Percentiles rank a stretch among this genome's conserved stretches.
These are phyloP conservation scores for honey bee (Apis mellifera) DNA, from an alignment of 1,140 invertebrate species.

Conservation along the genomic window DNA sequence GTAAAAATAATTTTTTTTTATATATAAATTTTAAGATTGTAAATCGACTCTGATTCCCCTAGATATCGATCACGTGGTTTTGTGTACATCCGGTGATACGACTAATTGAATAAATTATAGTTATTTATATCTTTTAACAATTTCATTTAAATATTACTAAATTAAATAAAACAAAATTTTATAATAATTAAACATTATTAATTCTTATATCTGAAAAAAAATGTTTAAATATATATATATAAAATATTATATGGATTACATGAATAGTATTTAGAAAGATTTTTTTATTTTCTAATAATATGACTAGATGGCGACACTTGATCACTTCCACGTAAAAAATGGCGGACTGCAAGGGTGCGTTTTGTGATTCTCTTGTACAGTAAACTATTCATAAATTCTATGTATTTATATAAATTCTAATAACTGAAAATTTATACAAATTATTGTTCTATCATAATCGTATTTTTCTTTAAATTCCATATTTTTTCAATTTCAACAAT, in stretches of 20 bases:
- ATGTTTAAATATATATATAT: not conserved
- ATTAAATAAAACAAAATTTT: not conserved
- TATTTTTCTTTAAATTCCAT: not conserved
- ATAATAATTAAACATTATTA: not conserved
- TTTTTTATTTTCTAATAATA: not conserved
- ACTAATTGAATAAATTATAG: not conserved
- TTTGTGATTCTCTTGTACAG: constrained; percentile 65
- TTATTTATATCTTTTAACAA: not conserved
- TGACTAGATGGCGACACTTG: constrained; percentile 49
- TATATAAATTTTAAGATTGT: too few relatives aligned
- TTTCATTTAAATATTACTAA: not conserved
- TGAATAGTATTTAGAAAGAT: not conserved
- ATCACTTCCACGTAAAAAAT: constrained; percentile 75
- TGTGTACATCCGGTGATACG: too few relatives aligned
- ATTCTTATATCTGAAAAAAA: not conserved
- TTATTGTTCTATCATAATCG: not conserved
- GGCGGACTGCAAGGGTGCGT: constrained; percentile 80
- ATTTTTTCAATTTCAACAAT: not conserved
- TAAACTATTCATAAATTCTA: constrained; percentile 43
- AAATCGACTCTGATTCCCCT: too few relatives aligned
- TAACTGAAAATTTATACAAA: not conserved
- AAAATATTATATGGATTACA: not conserved
- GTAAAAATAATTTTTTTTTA: too few relatives aligned
- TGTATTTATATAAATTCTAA: constrained; percentile 34
- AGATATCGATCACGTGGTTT: too few relatives aligned